Evolutionary conservation across 1,140 invertebrate species (phyloP).

Genomic region (Copidosoma floridanum): DNA sequence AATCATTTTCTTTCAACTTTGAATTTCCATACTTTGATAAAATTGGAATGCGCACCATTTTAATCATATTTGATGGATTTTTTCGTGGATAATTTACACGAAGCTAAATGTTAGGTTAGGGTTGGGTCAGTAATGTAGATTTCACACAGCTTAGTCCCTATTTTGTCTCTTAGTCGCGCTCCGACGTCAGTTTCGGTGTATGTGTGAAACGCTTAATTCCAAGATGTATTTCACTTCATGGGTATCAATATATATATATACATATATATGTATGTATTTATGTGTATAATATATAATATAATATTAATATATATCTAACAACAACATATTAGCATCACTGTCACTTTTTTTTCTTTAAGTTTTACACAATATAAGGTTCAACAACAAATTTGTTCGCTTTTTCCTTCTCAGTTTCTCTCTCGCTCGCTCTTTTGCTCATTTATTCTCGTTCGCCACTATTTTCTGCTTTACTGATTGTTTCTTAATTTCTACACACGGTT

Average conservation of each 20-base stretch:
- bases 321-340: conserved; percentile 50
- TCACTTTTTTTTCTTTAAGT: conserved; percentile 35
- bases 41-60: no score
- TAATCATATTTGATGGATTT: no score
- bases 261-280: conserved; percentile 35
- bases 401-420: conserved; percentile 34
- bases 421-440: conserved; percentile 24
- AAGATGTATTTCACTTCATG: conserved; percentile 23
- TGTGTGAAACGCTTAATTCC: conserved; percentile 9
- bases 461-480: not conserved
- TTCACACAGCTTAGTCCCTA: not conserved
- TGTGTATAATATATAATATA: no score
- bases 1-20: no score
- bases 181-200: conserved; percentile 3
- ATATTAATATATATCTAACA: conserved; percentile 52
- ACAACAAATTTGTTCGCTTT: conserved; percentile 49
- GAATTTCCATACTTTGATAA: no score
- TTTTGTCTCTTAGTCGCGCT: not conserved
- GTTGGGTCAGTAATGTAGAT: not conserved
- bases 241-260: conserved; percentile 37
- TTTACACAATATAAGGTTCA: conserved; percentile 49
- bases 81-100: not conserved
- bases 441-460: not conserved
- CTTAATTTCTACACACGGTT: not conserved
- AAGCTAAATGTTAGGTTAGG: not conserved